Percentiles rank a stretch among this genome's conserved stretches.
Evolutionary conservation across 2,888 invertebrate species (phyloP).

Genomic region (Cosmia trapezina): DNA sequence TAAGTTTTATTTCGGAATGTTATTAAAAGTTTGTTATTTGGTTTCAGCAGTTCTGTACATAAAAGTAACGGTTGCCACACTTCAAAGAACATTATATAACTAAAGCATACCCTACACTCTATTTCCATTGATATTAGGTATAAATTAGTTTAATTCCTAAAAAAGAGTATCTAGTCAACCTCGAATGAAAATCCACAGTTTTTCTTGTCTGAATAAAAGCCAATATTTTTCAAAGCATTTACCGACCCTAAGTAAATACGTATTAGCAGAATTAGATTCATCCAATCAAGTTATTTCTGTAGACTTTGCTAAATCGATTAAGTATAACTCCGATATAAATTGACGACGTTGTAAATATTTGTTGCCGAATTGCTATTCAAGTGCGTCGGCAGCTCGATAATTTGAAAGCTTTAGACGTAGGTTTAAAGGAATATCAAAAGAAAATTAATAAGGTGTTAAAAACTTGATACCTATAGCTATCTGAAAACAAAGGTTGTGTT

Average conservation of each 20-base stretch:
- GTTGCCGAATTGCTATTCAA: constrained; percentile 9
- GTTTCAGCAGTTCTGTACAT: not conserved
- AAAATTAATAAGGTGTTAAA: not conserved
- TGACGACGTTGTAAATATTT: constrained; percentile 6
- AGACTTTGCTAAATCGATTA: constrained; percentile 36
- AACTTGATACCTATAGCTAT: not conserved
- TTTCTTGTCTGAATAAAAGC: not conserved
- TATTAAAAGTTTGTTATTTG: not conserved
- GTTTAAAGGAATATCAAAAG: not conserved
- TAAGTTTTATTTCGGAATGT: constrained; percentile 8
- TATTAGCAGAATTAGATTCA: constrained; percentile 24
- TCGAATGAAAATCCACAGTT: not conserved
- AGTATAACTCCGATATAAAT: constrained; percentile 26
- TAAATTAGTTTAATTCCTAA: not conserved
- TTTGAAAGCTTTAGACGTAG: not conserved
- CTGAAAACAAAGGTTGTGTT: not conserved
- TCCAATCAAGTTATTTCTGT: constrained; percentile 22
- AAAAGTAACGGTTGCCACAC: not conserved
- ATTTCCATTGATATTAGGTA: not conserved
- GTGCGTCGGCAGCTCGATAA: not conserved
- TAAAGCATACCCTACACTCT: not conserved
- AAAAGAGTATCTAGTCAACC: not conserved
- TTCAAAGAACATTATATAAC: not conserved
- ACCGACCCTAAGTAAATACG: constrained; percentile 18
- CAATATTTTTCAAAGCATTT: constrained; percentile 16